These are phyloP conservation scores for Dasysyrphus tricinctus DNA, from an alignment of 2,888 invertebrate species.

Conservation along the genomic window DNA sequence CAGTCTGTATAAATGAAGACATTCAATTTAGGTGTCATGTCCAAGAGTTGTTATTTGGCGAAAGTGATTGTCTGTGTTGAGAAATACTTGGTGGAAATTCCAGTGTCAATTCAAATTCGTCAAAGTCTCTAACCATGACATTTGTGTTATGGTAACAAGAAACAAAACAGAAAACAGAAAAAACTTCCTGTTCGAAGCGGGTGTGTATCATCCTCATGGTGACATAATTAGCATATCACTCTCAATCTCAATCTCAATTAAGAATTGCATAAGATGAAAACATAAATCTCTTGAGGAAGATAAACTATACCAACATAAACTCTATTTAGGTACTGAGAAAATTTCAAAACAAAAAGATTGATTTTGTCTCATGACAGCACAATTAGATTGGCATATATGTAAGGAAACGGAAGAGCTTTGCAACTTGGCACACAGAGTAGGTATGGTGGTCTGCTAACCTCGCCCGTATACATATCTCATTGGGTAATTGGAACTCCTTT, in stretches of 20 bases:
- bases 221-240: conserved; percentile 34
- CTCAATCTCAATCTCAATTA: conserved; percentile 11
- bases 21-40: conserved; percentile 28
- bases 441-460: conserved; percentile 29
- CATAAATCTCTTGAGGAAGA: conserved; percentile 25
- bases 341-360: conserved; percentile 35
- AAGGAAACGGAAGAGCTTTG: conserved; percentile 32
- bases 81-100: conserved; percentile 7
- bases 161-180: background rate
- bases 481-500: conserved; percentile 35
- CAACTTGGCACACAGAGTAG: conserved; percentile 10
- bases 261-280: conserved; percentile 30
- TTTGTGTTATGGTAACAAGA: background rate
- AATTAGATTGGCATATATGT: conserved; percentile 26
- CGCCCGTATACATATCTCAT: conserved; percentile 16
- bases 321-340: background rate
- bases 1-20: conserved; percentile 18
- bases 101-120: background rate
- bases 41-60: conserved; percentile 15
- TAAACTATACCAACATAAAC: background rate
- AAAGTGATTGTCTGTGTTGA: conserved; percentile 35
- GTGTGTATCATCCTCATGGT: conserved; percentile 32
- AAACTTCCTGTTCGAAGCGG: background rate
- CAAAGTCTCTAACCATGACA: conserved; percentile 26
- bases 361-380: conserved; percentile 27